Percentiles rank a stretch among this genome's conserved stretches.
phyloP scores from a whole-genome alignment of 2,888 invertebrate species.

The Torymus auratus region DNA sequence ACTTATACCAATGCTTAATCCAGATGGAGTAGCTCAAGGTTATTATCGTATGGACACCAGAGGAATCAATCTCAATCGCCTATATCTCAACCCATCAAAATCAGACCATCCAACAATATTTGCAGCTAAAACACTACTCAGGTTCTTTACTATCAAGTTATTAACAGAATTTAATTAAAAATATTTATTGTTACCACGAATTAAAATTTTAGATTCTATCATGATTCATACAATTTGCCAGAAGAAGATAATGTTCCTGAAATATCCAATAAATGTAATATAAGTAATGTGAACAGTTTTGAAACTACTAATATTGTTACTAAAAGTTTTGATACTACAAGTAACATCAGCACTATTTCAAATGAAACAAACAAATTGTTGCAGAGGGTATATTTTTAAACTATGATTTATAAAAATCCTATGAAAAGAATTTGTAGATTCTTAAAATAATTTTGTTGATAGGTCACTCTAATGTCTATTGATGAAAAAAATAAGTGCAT shows the following conservation, averaged over 20 bases:
- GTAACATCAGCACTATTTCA: constrained; percentile 30
- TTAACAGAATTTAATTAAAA: background rate
- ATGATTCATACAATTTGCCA: constrained; percentile 82
- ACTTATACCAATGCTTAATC: constrained; percentile 93
- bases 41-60: constrained; percentile 91
- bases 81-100: constrained; percentile 88
- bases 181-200: constrained; percentile 5
- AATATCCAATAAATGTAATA: constrained; percentile 11
- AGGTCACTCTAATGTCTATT: constrained; percentile 72
- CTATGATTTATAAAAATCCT: background rate
- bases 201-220: constrained; percentile 80
- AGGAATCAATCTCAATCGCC: constrained; percentile 92
- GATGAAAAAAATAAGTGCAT: constrained; percentile 67
- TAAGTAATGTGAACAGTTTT: background rate
- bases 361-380: constrained; percentile 49
- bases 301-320: constrained; percentile 11
- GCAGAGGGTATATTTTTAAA: constrained; percentile 45
- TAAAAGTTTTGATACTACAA: background rate
- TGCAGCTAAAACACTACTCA: constrained; percentile 87
- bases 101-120: constrained; percentile 89
- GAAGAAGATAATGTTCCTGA: constrained; percentile 74
- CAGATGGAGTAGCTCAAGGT: constrained; percentile 92
- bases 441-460: constrained; percentile 38
- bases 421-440: background rate
- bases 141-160: constrained; percentile 72